Conservation (phyloP, 2,797 vertebrate species). For the Rhinella marina region DNA sequence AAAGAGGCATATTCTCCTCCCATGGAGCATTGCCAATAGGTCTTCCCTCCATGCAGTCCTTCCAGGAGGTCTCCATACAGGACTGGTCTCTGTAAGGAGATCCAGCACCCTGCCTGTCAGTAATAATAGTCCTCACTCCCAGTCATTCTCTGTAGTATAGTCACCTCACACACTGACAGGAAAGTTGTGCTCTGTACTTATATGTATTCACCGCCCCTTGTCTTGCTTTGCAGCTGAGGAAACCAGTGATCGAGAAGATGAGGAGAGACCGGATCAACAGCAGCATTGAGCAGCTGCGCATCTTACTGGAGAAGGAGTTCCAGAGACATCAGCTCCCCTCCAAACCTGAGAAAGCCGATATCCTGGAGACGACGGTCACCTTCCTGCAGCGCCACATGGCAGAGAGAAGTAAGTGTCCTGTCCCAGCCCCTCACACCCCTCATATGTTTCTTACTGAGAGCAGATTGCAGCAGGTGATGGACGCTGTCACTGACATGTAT, state of each 20-base stretch:
- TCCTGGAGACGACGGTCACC: conserved; percentile 81
- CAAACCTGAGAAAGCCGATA: conserved; percentile 84
- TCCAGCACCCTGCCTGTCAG: too few relatives aligned
- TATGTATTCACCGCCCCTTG: neutral
- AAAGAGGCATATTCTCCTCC: too few relatives aligned
- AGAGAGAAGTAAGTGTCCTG: conserved; percentile 64
- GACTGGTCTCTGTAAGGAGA: too few relatives aligned
- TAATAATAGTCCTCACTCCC: too few relatives aligned
- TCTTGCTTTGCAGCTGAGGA: conserved; percentile 77
- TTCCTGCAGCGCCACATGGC: conserved; percentile 75
- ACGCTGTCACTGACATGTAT: conserved; percentile 5
- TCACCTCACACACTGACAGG: too few relatives aligned
- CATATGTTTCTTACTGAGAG: neutral
- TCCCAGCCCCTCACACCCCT: neutral
- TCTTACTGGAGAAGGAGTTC: conserved; percentile 77
- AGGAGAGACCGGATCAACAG: conserved; percentile 70
- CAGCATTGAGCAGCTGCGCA: conserved; percentile 77
- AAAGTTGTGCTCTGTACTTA: too few relatives aligned
- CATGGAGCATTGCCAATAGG: too few relatives aligned
- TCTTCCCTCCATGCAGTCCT: too few relatives aligned
- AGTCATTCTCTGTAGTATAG: too few relatives aligned
- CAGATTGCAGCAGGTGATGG: neutral
- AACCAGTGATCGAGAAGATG: conserved; percentile 83
- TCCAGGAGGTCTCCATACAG: too few relatives aligned
- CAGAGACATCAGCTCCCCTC: conserved; percentile 74